phyloP scores from a whole-genome alignment of 2,797 vertebrate species.

The Anguilla megastoma region DNA sequence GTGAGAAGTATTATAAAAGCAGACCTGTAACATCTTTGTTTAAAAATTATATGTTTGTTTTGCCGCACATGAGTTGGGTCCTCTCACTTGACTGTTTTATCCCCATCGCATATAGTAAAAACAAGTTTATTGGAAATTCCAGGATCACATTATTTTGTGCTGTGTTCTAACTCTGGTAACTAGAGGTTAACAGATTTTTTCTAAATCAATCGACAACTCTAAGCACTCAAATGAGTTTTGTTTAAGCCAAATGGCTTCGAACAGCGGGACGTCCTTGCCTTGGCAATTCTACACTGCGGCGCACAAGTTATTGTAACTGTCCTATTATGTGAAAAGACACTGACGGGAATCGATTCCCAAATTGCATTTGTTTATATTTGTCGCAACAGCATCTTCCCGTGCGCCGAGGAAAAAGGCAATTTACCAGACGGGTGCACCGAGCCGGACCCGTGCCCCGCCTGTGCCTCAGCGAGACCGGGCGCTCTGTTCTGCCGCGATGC shows the following conservation, averaged over 20 bases:
- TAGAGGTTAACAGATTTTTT: no score
- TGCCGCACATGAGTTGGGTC: neutral
- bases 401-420: neutral
- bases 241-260: neutral
- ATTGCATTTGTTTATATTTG: neutral
- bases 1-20: neutral
- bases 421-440: neutral
- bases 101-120: neutral
- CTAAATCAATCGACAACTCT: neutral
- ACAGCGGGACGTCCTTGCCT: neutral
- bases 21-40: no score
- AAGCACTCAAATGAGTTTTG: no score
- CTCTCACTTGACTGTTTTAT: neutral
- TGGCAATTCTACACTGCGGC: neutral
- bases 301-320: neutral
- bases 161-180: neutral
- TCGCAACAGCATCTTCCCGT: neutral
- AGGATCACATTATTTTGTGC: no score
- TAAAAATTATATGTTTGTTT: neutral
- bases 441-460: neutral
- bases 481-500: neutral
- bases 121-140: no score
- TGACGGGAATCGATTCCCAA: neutral
- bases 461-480: neutral
- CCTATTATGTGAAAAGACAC: neutral